phyloP scores from a whole-genome alignment of 1,140 invertebrate species.

The Trachelipus rathkii region DNA sequence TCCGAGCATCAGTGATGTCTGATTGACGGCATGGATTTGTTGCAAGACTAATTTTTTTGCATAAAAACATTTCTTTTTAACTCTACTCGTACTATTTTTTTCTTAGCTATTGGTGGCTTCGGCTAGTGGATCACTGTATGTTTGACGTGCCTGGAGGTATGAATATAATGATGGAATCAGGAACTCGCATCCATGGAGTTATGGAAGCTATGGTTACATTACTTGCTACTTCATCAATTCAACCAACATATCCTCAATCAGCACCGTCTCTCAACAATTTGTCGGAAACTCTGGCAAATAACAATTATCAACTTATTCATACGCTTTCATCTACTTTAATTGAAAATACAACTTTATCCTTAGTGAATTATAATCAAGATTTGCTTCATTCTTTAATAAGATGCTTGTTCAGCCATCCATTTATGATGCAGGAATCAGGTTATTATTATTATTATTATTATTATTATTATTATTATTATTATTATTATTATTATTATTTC shows the following conservation, averaged over 20 bases:
- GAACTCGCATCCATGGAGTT: slow-evolving; percentile 36
- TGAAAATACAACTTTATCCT: slow-evolving; percentile 35
- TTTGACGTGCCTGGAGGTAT: slow-evolving; percentile 52
- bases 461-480: neutral
- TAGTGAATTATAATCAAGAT: slow-evolving; percentile 31
- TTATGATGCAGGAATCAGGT: slow-evolving; percentile 36
- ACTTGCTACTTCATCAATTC: slow-evolving; percentile 34
- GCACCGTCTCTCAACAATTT: slow-evolving; percentile 16
- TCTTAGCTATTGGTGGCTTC: slow-evolving; percentile 63
- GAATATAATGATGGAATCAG: slow-evolving; percentile 38
- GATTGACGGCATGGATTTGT: no score
- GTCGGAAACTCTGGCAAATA: neutral
- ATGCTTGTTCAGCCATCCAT: slow-evolving; percentile 35
- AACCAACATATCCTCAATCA: slow-evolving; percentile 24
- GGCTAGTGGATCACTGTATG: slow-evolving; percentile 64
- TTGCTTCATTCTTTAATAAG: slow-evolving; percentile 36
- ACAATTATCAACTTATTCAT: neutral
- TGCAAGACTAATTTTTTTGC: no score
- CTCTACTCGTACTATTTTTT: neutral
- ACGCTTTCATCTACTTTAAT: neutral
- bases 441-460: neutral
- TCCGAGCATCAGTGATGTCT: no score
- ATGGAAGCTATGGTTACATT: slow-evolving; percentile 43
- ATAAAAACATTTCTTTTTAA: neutral
- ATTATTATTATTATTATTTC: no score